Conservation (phyloP, 2,888 invertebrate species). For the Yponomeuta malinellus region DNA sequence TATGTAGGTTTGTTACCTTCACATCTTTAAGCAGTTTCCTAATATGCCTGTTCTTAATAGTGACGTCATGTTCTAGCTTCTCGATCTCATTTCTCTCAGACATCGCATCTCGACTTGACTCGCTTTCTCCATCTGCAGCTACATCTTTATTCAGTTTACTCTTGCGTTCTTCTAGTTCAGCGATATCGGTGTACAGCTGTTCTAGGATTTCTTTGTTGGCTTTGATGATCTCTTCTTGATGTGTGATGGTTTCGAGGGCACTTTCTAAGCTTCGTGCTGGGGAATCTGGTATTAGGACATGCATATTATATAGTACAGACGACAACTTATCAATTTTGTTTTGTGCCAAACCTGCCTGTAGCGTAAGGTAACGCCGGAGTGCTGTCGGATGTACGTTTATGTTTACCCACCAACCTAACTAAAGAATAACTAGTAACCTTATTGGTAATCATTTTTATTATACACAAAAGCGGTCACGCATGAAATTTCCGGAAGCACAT, state of each 20-base stretch:
- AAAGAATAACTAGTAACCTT: background rate
- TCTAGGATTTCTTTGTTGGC: constrained; percentile 64
- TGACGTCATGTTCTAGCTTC: constrained; percentile 70
- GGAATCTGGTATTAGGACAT: constrained; percentile 34
- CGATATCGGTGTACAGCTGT: constrained; percentile 54
- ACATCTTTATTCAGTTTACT: constrained; percentile 36
- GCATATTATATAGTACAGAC: background rate
- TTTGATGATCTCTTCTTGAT: constrained; percentile 65
- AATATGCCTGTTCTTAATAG: constrained; percentile 85
- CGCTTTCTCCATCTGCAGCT: constrained; percentile 47
- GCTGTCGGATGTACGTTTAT: too few species aligned
- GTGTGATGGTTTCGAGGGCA: constrained; percentile 49
- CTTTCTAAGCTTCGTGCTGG: constrained; percentile 44
- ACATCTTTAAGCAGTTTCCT: constrained; percentile 83
- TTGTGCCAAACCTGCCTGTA: too few species aligned
- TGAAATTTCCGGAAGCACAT: background rate
- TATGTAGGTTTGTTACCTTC: constrained; percentile 69
- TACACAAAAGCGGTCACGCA: background rate
- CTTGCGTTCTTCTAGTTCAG: constrained; percentile 52
- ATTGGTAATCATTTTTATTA: background rate
- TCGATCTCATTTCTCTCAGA: constrained; percentile 61
- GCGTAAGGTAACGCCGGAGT: too few species aligned
- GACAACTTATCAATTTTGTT: background rate
- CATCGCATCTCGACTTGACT: constrained; percentile 60
- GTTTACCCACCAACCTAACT: background rate